phyloP scores from a whole-genome alignment of 1,140 invertebrate species.

The Hyles vespertilio region DNA sequence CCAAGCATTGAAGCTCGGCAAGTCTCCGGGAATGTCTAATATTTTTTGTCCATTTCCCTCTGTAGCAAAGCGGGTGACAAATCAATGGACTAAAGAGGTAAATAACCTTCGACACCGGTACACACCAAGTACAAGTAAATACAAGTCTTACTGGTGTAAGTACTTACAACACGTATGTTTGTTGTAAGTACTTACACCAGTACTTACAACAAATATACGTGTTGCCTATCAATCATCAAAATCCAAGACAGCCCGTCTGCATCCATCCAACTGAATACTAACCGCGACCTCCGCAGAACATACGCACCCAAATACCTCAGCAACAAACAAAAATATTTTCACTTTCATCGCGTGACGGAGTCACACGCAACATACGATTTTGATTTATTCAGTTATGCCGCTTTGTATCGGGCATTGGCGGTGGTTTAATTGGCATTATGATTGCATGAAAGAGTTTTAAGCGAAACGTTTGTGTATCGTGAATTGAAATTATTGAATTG shows the following conservation, averaged over 20 bases:
- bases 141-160: too few species aligned
- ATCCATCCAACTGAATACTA: conserved; percentile 14
- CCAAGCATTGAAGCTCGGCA: too few species aligned
- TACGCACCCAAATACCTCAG: conserved; percentile 42
- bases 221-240: too few species aligned
- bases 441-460: conserved; percentile 21
- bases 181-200: too few species aligned
- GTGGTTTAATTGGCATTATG: conserved; percentile 24
- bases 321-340: conserved; percentile 42
- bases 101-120: too few species aligned
- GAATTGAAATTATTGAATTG: conserved; percentile 12
- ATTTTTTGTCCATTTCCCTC: too few species aligned
- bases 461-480: conserved; percentile 11
- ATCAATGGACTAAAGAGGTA: too few species aligned
- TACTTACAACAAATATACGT: too few species aligned
- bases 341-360: conserved; percentile 47
- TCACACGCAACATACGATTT: conserved; percentile 48
- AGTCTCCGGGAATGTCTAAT: too few species aligned
- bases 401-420: conserved; percentile 15
- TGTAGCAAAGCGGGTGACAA: too few species aligned
- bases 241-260: conserved; percentile 20
- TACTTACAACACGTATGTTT: too few species aligned
- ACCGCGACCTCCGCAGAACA: conserved; percentile 23
- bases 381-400: conserved; percentile 32
- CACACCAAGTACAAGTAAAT: too few species aligned